phyloP scores from a whole-genome alignment of 2,113 vertebrate species.

The Tursiops truncatus region DNA sequence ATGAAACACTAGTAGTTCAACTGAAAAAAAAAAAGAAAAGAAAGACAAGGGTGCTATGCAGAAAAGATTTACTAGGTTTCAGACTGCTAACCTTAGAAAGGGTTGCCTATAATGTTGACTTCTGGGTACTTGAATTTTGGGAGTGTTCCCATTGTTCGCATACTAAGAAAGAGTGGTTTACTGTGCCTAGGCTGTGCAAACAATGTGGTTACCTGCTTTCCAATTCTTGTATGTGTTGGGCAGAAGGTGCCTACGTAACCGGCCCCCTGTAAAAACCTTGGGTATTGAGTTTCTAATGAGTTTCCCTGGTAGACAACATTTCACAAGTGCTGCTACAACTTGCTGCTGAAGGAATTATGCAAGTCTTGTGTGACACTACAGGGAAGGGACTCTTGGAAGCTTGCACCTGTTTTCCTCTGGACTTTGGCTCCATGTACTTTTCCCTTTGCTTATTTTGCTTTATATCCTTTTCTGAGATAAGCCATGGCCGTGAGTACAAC shows the following conservation, averaged over 20 bases:
- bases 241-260: not conserved
- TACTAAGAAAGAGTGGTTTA: not conserved
- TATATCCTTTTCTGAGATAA: not conserved
- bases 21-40: not conserved
- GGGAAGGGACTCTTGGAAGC: not conserved
- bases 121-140: not conserved
- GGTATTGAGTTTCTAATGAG: not conserved
- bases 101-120: not conserved
- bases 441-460: not conserved
- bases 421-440: not conserved
- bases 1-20: not conserved
- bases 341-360: not conserved
- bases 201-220: not conserved
- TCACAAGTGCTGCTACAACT: not conserved
- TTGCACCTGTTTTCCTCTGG: not conserved
- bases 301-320: not conserved
- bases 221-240: not conserved
- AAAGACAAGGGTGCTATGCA: not conserved
- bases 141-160: not conserved
- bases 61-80: not conserved
- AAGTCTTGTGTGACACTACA: not conserved
- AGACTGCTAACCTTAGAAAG: not conserved
- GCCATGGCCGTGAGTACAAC: not conserved
- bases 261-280: not conserved
- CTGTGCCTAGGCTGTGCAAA: not conserved